Percentiles rank a stretch among this genome's conserved stretches.
phyloP scores from a whole-genome alignment of 2,113 vertebrate species.

The Seriola aureovittata region DNA sequence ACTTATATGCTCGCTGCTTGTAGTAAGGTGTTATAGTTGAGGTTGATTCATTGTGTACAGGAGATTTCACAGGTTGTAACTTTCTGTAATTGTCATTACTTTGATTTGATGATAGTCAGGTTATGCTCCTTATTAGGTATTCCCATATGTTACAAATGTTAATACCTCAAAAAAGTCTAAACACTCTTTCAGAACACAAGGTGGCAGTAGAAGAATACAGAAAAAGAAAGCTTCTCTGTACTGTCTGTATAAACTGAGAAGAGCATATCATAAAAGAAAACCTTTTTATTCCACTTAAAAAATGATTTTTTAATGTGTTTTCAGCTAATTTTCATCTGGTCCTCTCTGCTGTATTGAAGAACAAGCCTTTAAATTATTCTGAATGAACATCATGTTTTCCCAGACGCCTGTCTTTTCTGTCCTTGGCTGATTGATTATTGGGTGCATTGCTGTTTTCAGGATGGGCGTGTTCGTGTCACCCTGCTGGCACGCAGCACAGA shows the following conservation, averaged over 20 bases:
- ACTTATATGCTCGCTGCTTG: neutral
- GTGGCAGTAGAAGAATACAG: slow-evolving; percentile 61
- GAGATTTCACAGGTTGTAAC: neutral
- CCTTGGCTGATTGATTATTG: slow-evolving; percentile 75
- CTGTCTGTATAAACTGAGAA: slow-evolving; percentile 11
- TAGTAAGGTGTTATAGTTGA: neutral
- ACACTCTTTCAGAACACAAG: slow-evolving; percentile 56
- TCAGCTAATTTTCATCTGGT: neutral
- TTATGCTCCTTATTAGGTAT: neutral
- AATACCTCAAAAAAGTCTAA: neutral
- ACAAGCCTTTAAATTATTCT: slow-evolving; percentile 34
- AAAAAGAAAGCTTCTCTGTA: neutral
- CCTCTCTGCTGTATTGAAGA: neutral
- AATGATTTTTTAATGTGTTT: neutral
- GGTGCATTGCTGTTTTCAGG: slow-evolving; percentile 83
- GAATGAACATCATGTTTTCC: slow-evolving; percentile 54
- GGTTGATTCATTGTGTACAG: neutral
- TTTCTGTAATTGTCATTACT: neutral
- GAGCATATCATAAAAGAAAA: slow-evolving; percentile 1
- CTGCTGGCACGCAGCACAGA: slow-evolving; percentile 95
- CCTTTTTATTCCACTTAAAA: neutral
- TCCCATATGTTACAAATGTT: neutral
- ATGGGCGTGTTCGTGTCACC: slow-evolving; percentile 93
- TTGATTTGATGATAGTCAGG: neutral
- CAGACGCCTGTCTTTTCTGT: slow-evolving; percentile 52